phyloP scores from a whole-genome alignment of 2,888 invertebrate species.

The Terebella lapidaria region DNA sequence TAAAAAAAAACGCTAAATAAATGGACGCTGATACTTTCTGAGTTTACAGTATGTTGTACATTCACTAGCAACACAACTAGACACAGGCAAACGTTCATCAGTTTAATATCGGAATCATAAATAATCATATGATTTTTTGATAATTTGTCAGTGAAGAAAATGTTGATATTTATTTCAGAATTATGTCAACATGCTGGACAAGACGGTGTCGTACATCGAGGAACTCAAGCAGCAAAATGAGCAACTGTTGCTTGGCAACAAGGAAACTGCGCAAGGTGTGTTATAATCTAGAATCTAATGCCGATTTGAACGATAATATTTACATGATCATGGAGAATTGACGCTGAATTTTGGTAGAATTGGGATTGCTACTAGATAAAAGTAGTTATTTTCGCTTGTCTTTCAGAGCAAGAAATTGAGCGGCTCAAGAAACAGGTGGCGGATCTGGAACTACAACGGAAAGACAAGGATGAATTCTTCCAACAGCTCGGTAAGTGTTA shows the following conservation, averaged over 20 bases:
- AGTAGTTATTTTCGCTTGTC: no score
- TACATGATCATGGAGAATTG: no score
- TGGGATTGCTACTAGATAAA: not conserved
- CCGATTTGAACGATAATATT: no score
- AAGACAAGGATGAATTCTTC: not conserved
- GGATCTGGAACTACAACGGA: not conserved
- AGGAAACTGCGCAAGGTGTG: not conserved
- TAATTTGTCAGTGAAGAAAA: no score
- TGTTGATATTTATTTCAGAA: conserved; percentile 3
- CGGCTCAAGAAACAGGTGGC: not conserved
- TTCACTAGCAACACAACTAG: no score
- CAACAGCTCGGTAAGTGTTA: conserved; percentile 1
- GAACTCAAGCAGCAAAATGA: conserved; percentile 1
- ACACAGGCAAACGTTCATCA: no score
- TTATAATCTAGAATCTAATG: no score
- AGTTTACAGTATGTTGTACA: no score
- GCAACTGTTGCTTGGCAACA: not conserved
- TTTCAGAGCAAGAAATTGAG: not conserved
- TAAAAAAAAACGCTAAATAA: no score
- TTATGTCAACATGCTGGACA: not conserved
- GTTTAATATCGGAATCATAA: no score
- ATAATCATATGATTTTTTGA: no score
- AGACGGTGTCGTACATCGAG: not conserved
- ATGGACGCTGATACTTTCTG: no score
- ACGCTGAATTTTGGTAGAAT: not conserved